Conservation (phyloP, 2,797 vertebrate genomes). For the Champsocephalus esox region DNA sequence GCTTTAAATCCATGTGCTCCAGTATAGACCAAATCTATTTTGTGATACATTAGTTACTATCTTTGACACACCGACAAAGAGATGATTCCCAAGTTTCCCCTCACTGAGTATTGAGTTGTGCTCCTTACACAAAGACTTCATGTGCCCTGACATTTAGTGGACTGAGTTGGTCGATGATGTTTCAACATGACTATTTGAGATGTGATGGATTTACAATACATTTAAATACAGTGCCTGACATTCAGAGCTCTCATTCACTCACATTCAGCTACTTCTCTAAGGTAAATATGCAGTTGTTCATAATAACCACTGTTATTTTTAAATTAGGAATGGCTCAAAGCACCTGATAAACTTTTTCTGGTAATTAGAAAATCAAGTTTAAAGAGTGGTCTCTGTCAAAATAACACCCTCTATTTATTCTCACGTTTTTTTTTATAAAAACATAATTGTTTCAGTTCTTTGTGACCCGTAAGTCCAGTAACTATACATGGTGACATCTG, state of each 20-base stretch:
- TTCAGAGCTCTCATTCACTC: slow-evolving; percentile 63
- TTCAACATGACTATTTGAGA: slow-evolving; percentile 31
- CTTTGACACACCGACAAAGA: slow-evolving; percentile 32
- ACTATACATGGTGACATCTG: slow-evolving; percentile 57
- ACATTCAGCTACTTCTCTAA: slow-evolving; percentile 59
- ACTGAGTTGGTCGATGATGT: slow-evolving; percentile 36
- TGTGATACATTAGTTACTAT: slow-evolving; percentile 9
- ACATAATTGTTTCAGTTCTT: slow-evolving; percentile 32
- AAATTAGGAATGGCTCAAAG: slow-evolving; percentile 76
- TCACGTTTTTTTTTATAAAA: slow-evolving; percentile 64
- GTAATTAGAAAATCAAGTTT: slow-evolving; percentile 75
- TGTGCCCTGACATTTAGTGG: slow-evolving; percentile 26
- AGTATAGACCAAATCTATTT: no score
- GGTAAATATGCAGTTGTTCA: slow-evolving; percentile 49
- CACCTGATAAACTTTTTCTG: slow-evolving; percentile 74
- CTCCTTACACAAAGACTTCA: slow-evolving; percentile 62
- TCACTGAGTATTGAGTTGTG: slow-evolving; percentile 74
- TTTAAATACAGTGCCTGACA: slow-evolving; percentile 48
- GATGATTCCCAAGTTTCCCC: slow-evolving; percentile 42
- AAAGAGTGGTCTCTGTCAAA: slow-evolving; percentile 72
- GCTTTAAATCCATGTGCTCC: no score
- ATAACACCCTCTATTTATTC: slow-evolving; percentile 41
- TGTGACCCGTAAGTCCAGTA: slow-evolving; percentile 42
- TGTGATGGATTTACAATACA: slow-evolving; percentile 34
- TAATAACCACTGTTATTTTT: slow-evolving; percentile 46